phyloP scores from a whole-genome alignment of 2,888 invertebrate genomes.

The Galerucella calmariensis region DNA sequence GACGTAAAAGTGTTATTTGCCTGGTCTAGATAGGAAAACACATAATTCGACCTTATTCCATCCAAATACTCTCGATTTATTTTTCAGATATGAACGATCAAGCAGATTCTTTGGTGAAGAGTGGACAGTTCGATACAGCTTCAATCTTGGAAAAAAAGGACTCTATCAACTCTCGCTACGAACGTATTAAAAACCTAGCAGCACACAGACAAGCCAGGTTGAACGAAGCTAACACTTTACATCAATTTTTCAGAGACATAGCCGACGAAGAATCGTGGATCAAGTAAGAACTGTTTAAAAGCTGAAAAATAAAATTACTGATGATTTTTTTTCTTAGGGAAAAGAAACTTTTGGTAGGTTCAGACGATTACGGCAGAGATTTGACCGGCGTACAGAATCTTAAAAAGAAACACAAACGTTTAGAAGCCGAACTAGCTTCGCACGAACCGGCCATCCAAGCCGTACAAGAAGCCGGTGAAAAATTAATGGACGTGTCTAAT shows the following conservation, averaged over 20 bases:
- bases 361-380: slow-evolving; percentile 98
- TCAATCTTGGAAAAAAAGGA: slow-evolving; percentile 95
- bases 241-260: slow-evolving; percentile 99
- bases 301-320: neutral
- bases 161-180: slow-evolving; percentile 97
- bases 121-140: slow-evolving; percentile 97
- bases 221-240: slow-evolving; percentile 96
- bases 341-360: slow-evolving; percentile 96
- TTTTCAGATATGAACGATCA: slow-evolving; percentile 89
- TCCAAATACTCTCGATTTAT: no score
- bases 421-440: slow-evolving; percentile 97
- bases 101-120: slow-evolving; percentile 95
- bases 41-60: no score
- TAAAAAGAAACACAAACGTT: slow-evolving; percentile 97
- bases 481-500: slow-evolving; percentile 94
- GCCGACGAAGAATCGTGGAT: slow-evolving; percentile 99
- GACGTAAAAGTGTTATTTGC: no score
- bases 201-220: slow-evolving; percentile 91
- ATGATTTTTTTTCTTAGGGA: slow-evolving; percentile 71
- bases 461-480: slow-evolving; percentile 88
- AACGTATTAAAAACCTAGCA: slow-evolving; percentile 90
- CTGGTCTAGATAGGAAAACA: no score
- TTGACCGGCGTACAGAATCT: slow-evolving; percentile 98
- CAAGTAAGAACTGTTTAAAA: slow-evolving; percentile 61
- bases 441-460: slow-evolving; percentile 98